These are phyloP conservation scores for Polymixis lichenea DNA, from an alignment of 2,888 invertebrate genomes.

Conservation along the genomic window DNA sequence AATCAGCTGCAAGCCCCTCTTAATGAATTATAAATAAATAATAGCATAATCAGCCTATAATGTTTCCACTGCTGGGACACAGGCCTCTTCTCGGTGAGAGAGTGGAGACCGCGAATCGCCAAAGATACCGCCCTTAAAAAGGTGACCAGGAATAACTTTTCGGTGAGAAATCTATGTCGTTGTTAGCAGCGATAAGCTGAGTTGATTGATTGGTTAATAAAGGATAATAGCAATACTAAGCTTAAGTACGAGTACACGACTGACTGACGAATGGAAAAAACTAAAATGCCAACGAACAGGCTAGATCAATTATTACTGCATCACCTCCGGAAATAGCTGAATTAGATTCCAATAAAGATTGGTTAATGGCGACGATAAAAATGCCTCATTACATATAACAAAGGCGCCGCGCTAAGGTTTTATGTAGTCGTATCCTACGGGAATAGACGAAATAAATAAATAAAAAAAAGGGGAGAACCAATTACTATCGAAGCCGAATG, in stretches of 20 bases:
- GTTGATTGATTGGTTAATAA: neutral
- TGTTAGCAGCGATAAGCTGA: neutral
- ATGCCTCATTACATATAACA: conserved; percentile 5
- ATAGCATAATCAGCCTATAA: too few species aligned
- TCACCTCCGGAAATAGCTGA: conserved; percentile 5
- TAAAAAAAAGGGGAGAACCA: conserved; percentile 6
- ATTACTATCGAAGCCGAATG: neutral
- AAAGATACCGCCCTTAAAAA: neutral
- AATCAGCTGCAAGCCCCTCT: too few species aligned
- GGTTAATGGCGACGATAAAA: conserved; percentile 23
- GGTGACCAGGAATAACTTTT: neutral
- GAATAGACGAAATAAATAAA: neutral
- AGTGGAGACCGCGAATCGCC: neutral
- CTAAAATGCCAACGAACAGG: neutral
- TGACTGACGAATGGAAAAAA: neutral
- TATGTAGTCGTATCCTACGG: neutral
- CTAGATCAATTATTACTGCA: neutral
- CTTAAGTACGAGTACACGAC: neutral
- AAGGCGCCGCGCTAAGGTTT: conserved; percentile 7
- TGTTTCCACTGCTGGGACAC: neutral
- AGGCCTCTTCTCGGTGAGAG: neutral
- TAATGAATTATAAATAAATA: too few species aligned
- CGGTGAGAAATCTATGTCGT: neutral
- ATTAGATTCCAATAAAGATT: conserved; percentile 16
- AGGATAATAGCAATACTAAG: neutral